Base-by-base conservation (phyloP, 2,113 vertebrate genomes). In the Colinus virginianus region DNA sequence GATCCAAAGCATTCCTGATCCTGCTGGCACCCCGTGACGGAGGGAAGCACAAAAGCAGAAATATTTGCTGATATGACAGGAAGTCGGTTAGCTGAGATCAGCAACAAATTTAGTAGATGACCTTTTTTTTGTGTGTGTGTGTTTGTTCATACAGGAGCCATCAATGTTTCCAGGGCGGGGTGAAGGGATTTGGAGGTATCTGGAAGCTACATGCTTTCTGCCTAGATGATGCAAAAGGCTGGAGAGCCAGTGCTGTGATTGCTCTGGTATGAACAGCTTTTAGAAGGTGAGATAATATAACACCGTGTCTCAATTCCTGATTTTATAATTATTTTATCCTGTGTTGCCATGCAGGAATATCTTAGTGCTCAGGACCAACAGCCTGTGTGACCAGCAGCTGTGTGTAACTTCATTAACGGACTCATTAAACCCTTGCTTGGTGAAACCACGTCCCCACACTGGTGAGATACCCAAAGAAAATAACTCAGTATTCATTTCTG, bases 51-150 rank as follows among this genome's bases (percentile, higher is more conserved):
- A 94, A 87, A 87, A 91, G 89, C 91, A 86, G 62, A 94, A 86
- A 64, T 84, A 93, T 94, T 90, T 94, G 95, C 94, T 96, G 94
- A 94, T 94, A 48, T 67, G 70, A 88, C 77, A 82, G 85, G 85
- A 94, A 78, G 62, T 56, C 3, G 3, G 28, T 88, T 40, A 84
- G 90, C 83, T 58, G 84, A 84, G 69, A 92, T 85, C 76, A 95
- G 74, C 67, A 63, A 32, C 40, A 56, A 43, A 78, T 91, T 92
- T 89, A 74, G 90, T 40, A 87, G 55, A 61, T 85, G 88, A 85
- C 51, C n/a, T 40, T 40, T 40, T 28, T 53, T 79, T 90, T 36
- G 7, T 36, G 36, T 36, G 36, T 36, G 36, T 64, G 46, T 56
- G 81, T 70, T 77, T n/a, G 42, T 59, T 66, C 62, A 42, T 85